A percentile compares a stretch with the other conserved stretches of the same genome.
phyloP scores from a whole-genome alignment of 2,888 invertebrate species.

The Drosophila parthenogenetica region DNA sequence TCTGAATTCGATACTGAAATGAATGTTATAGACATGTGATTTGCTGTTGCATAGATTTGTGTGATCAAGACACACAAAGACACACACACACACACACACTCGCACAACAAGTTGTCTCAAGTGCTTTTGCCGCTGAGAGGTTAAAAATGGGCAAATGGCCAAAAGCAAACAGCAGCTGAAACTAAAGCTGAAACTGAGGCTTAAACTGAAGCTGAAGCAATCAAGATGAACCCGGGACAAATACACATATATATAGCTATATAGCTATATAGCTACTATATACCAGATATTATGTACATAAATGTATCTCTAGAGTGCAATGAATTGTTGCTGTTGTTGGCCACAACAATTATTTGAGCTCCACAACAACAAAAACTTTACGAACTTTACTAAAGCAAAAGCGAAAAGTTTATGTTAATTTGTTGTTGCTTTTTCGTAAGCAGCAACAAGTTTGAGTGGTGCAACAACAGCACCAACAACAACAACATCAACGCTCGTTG shows the following conservation, averaged over 20 bases:
- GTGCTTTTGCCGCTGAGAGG: slow-evolving; percentile 26
- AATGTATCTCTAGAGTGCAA: slow-evolving; percentile 55
- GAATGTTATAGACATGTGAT: slow-evolving; percentile 9
- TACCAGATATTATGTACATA: slow-evolving; percentile 24
- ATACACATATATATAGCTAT: slow-evolving; percentile 6
- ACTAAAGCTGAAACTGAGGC: slow-evolving; percentile 22
- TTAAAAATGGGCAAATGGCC: slow-evolving; percentile 38
- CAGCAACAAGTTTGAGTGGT: slow-evolving; percentile 74
- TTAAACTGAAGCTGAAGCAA: slow-evolving; percentile 62
- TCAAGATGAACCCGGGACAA: slow-evolving; percentile 67
- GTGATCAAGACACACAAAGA: slow-evolving; percentile 23
- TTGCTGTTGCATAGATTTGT: slow-evolving; percentile 34
- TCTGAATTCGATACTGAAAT: slow-evolving; percentile 5
- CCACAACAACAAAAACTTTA: slow-evolving; percentile 40
- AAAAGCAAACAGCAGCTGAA: slow-evolving; percentile 14
- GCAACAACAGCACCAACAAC: slow-evolving; percentile 66
- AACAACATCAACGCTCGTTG: slow-evolving; percentile 48
- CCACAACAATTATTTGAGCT: slow-evolving; percentile 58
- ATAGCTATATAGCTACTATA: slow-evolving; percentile 6
- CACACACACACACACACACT: not conserved
- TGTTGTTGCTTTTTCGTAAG: slow-evolving; percentile 48
- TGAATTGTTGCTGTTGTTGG: slow-evolving; percentile 52
- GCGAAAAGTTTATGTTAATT: slow-evolving; percentile 54
- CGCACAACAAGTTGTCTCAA: slow-evolving; percentile 30
- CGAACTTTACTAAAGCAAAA: slow-evolving; percentile 41